phyloP scores from a whole-genome alignment of 2,113 vertebrate species.

The Apus apus region DNA sequence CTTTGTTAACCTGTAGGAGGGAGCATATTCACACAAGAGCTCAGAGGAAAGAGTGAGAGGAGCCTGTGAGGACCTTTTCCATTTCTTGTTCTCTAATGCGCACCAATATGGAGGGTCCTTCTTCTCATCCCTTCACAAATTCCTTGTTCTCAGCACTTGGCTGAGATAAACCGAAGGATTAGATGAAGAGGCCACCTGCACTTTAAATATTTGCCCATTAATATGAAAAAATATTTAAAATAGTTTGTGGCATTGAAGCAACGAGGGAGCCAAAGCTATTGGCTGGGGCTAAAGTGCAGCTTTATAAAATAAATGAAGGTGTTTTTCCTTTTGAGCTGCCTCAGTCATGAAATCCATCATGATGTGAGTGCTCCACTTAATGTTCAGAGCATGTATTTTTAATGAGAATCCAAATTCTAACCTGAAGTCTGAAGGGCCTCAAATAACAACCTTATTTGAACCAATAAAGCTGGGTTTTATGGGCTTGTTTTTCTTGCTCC shows the following conservation, averaged over 20 bases:
- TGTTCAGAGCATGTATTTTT: slow-evolving; percentile 20
- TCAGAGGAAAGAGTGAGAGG: not conserved
- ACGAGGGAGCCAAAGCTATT: not conserved
- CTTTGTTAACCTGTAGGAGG: not conserved
- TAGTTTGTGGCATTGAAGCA: not conserved
- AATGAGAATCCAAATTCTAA: slow-evolving; percentile 7
- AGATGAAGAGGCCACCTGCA: not conserved
- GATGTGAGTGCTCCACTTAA: not conserved
- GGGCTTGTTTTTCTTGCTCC: not conserved
- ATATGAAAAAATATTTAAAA: not conserved
- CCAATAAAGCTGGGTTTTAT: not conserved
- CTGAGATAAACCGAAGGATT: not conserved
- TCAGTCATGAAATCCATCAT: not conserved
- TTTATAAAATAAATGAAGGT: not conserved
- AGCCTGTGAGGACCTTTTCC: not conserved
- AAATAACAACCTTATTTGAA: slow-evolving; percentile 10
- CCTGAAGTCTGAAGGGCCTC: not conserved
- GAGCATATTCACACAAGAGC: not conserved
- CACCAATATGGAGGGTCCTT: not conserved
- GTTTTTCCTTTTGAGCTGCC: not conserved
- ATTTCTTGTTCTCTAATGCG: not conserved
- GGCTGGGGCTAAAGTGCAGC: not conserved
- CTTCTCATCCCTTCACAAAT: not conserved
- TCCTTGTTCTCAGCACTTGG: not conserved
- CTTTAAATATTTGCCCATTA: not conserved